Evolutionary conservation across 2,113 vertebrate genomes (phyloP).

Genomic region (Aepyceros melampus): DNA sequence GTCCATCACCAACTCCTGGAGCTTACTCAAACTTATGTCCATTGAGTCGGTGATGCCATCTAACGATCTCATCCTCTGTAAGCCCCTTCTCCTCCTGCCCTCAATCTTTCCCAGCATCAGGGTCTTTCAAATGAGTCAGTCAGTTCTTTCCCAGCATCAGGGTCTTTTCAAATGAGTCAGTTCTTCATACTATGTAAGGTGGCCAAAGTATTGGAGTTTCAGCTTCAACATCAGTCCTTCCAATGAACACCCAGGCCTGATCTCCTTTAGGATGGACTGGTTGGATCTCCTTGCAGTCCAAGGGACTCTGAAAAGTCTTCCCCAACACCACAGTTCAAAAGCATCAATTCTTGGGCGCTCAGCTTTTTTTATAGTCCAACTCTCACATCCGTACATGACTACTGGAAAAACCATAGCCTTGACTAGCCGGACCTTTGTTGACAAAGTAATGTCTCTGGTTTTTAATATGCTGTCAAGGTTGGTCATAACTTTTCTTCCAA

Average conservation of each 20-base stretch:
- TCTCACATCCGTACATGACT: background rate
- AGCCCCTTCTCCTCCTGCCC: background rate
- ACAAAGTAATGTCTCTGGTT: background rate
- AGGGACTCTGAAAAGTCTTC: background rate
- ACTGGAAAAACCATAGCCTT: background rate
- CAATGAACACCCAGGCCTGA: background rate
- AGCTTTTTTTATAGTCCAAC: background rate
- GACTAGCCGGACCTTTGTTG: background rate
- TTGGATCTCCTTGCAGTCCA: background rate
- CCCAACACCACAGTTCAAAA: background rate
- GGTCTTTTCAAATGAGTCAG: background rate
- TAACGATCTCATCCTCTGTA: background rate
- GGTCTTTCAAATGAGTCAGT: background rate
- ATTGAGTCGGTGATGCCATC: background rate
- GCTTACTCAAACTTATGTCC: background rate
- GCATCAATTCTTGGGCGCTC: accelerated
- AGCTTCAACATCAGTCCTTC: background rate
- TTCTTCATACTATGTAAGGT: background rate
- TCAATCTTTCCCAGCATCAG: background rate
- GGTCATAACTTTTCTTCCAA: background rate
- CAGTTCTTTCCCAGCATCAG: too few species aligned
- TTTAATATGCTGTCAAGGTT: background rate
- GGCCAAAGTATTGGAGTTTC: background rate
- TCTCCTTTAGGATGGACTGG: background rate
- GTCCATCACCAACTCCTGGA: background rate